Evolutionary conservation across 1,140 invertebrate species (phyloP).

Genomic region (Drosophila burlai): DNA sequence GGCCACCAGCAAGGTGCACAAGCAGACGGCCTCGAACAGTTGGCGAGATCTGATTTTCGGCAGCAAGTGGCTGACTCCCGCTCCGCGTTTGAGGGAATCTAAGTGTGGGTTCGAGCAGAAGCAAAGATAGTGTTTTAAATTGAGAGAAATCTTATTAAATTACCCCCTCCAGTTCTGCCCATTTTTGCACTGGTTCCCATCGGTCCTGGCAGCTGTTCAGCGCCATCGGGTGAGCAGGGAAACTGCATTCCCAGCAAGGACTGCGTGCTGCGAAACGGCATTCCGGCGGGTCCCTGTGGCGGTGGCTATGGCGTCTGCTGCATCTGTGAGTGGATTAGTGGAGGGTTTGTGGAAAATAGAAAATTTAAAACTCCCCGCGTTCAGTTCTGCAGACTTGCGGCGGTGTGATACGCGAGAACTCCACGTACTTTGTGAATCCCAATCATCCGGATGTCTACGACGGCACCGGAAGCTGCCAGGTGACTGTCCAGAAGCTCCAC

Average conservation of each 20-base stretch:
- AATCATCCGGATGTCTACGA: conserved; percentile 91
- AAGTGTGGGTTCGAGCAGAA: conserved; percentile 64
- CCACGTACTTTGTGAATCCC: conserved; percentile 93
- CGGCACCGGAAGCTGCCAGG: conserved; percentile 92
- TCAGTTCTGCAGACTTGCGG: conserved; percentile 92
- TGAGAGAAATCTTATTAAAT: not conserved
- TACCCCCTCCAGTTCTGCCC: conserved; percentile 87
- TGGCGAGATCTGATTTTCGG: conserved; percentile 79
- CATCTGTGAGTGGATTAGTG: conserved; percentile 68
- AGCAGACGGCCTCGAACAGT: conserved; percentile 45
- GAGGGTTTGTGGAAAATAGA: not conserved
- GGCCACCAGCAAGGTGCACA: conserved; percentile 53
- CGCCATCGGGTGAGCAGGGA: conserved; percentile 90
- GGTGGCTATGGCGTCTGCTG: conserved; percentile 86
- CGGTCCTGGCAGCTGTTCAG: conserved; percentile 89
- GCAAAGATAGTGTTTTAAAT: conserved; percentile 5
- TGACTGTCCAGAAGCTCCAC: conserved; percentile 91
- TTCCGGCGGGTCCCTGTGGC: conserved; percentile 90
- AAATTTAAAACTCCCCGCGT: no score
- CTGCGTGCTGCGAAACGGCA: conserved; percentile 89
- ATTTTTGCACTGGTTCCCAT: conserved; percentile 91
- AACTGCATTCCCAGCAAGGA: conserved; percentile 90
- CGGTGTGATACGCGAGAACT: conserved; percentile 90
- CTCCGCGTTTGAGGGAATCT: conserved; percentile 65
- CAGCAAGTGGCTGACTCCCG: conserved; percentile 62